A percentile compares a stretch with the other conserved stretches of the same genome.
Conservation (phyloP, 2,888 invertebrate species). For the Galeruca laticollis region DNA sequence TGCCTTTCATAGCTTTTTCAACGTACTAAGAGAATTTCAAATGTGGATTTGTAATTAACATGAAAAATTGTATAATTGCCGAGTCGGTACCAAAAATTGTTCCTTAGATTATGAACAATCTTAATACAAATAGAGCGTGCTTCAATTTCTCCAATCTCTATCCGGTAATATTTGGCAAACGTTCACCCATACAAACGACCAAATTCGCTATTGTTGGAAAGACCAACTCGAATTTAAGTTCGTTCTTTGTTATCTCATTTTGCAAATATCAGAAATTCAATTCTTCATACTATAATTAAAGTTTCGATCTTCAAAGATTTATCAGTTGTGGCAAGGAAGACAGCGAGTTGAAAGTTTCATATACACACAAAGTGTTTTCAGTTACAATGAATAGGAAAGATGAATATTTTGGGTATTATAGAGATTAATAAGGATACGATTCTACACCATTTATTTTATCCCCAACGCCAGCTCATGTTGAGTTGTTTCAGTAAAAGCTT, state of each 20-base stretch:
- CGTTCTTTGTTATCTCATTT: slow-evolving; percentile 52
- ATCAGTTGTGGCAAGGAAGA: slow-evolving; percentile 9
- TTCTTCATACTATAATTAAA: slow-evolving; percentile 57
- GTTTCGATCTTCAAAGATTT: slow-evolving; percentile 43
- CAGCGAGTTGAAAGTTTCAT: slow-evolving; percentile 24
- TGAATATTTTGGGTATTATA: not conserved
- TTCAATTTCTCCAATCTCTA: slow-evolving; percentile 7
- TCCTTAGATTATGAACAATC: too few species aligned
- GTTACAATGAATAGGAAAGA: not conserved
- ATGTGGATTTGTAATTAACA: too few species aligned
- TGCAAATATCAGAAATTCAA: slow-evolving; percentile 54
- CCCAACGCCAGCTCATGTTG: not conserved
- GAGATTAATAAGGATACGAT: not conserved
- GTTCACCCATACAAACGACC: slow-evolving; percentile 21
- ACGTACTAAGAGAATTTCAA: too few species aligned
- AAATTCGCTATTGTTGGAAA: slow-evolving; percentile 47
- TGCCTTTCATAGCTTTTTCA: too few species aligned
- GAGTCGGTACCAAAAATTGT: too few species aligned
- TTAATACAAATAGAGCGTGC: not conserved
- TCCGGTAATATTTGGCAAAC: slow-evolving; percentile 31
- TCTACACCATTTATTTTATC: not conserved
- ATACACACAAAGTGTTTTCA: slow-evolving; percentile 11
- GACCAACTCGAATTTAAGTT: slow-evolving; percentile 48
- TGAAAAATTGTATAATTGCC: too few species aligned
- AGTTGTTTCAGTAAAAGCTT: too few species aligned